These are phyloP conservation scores for Drosophila bunnanda DNA, from an alignment of 2,888 invertebrate genomes.

Conservation along the genomic window DNA sequence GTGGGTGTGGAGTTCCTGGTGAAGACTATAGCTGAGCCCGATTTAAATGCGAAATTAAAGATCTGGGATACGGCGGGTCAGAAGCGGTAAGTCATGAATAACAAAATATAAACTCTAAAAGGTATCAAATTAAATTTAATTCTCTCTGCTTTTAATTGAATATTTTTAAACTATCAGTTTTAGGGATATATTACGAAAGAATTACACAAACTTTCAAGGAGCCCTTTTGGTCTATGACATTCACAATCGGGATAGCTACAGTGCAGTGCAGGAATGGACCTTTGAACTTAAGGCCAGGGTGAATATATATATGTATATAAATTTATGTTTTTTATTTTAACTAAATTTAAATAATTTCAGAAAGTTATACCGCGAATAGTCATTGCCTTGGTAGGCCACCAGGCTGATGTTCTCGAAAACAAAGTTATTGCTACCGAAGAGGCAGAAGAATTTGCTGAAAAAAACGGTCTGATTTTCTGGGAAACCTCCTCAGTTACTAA, in stretches of 20 bases:
- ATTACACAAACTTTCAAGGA: conserved; percentile 30
- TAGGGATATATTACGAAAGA: conserved; percentile 12
- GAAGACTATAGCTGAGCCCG: not conserved
- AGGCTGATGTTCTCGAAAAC: conserved; percentile 33
- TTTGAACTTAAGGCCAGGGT: conserved; percentile 35
- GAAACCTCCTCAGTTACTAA: conserved; percentile 40
- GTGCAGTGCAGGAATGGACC: conserved; percentile 38
- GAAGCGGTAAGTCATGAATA: conserved; percentile 27
- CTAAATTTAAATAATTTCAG: not conserved
- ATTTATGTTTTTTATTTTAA: not conserved
- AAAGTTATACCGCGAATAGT: conserved; percentile 6
- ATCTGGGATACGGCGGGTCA: conserved; percentile 52
- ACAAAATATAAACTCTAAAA: too few species aligned
- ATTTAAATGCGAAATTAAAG: conserved; percentile 14
- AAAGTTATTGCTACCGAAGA: conserved; percentile 35
- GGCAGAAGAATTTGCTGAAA: conserved; percentile 25
- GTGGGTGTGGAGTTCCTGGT: conserved; percentile 32
- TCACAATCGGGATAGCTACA: conserved; percentile 32
- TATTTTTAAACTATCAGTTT: conserved; percentile 33
- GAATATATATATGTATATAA: not conserved
- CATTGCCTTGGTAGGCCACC: conserved; percentile 45
- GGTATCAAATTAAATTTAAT: not conserved
- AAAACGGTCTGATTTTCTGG: conserved; percentile 34
- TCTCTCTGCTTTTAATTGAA: too few species aligned
- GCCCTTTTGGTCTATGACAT: conserved; percentile 57